Base-by-base conservation (phyloP, 1,140 invertebrate genomes). In the Cheumatopsyche charites region DNA sequence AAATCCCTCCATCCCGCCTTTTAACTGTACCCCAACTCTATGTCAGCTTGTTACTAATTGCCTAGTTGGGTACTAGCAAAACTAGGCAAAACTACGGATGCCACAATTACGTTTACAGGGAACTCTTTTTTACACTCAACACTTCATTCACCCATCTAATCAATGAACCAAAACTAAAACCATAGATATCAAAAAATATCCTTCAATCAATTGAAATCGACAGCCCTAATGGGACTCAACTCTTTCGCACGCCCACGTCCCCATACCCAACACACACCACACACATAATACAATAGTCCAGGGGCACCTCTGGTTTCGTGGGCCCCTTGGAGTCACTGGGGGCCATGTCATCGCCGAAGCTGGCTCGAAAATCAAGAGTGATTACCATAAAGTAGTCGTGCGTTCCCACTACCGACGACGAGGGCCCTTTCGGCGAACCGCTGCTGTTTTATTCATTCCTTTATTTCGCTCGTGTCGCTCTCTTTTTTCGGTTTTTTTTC, bases 381-480 rank as follows among this genome's bases (percentile, higher is more conserved):
- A 66, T 66, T 42, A 66, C 63, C 63, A 66, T 47, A 66, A 66
- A 66, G 63, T 12, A 47, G 63, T 42, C 62, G 55, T 25, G 21
- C 55, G 21, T 23, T 21, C 21, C 55, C 55, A 25, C 21, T 11
- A 12, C 2, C 17, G 7, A 4, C 45, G 7, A n/a, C 15, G 11
- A 1, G 4, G 21, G 17, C 55, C 7, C 55, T 58, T 58, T 58
- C 29, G 29, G 9, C 29, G 21, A 21, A 9, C 49, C 43, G 2
- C 15, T 47, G 29, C 29, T 36, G 29, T 36, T 36, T 36, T 36
- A 36, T 36, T 36, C 29, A 36, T 47, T 47, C 15, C 15, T 47
- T 47, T 47, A 47, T 47, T 47, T 47, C 13, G 15, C 43, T 47
- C 43, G 43, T 47, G 4, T n/a, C 11, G 43, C 4, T 47, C 13